These are phyloP conservation scores for Diprion similis DNA, from an alignment of 1,140 invertebrate genomes.

Conservation along the genomic window DNA sequence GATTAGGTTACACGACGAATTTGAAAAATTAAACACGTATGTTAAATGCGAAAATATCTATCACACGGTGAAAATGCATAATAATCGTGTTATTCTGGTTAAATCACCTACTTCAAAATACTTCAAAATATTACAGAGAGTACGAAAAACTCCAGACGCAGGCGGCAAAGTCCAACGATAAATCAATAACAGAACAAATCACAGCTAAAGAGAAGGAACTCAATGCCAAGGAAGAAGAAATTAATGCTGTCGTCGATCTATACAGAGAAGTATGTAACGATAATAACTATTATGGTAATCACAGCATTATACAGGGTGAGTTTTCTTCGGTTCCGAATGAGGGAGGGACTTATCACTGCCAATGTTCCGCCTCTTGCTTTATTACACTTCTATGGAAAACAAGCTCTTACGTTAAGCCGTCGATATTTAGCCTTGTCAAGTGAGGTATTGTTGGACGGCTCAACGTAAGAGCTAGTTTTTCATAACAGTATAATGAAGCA, in stretches of 20 bases:
- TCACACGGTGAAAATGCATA: neutral
- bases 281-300: neutral
- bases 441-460: neutral
- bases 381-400: too few relatives aligned
- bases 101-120: constrained; percentile 19
- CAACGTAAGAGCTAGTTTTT: neutral
- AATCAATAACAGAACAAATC: constrained; percentile 48
- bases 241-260: constrained; percentile 59
- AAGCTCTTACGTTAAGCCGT: too few relatives aligned
- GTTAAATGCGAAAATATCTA: constrained; percentile 19
- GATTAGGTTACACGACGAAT: constrained; percentile 58
- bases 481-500: too few relatives aligned
- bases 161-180: constrained; percentile 41
- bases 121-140: constrained; percentile 47
- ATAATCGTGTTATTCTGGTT: neutral
- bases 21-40: constrained; percentile 56
- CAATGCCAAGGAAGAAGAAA: constrained; percentile 61
- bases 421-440: too few relatives aligned
- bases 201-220: constrained; percentile 55
- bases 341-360: too few relatives aligned
- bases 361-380: too few relatives aligned
- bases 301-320: neutral
- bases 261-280: constrained; percentile 56
- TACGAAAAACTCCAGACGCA: constrained; percentile 56
- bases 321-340: too few relatives aligned